Percentiles rank a stretch among this genome's conserved stretches.
phyloP scores from a whole-genome alignment of 2,113 vertebrate genomes.

The Lamprologus callipterus region DNA sequence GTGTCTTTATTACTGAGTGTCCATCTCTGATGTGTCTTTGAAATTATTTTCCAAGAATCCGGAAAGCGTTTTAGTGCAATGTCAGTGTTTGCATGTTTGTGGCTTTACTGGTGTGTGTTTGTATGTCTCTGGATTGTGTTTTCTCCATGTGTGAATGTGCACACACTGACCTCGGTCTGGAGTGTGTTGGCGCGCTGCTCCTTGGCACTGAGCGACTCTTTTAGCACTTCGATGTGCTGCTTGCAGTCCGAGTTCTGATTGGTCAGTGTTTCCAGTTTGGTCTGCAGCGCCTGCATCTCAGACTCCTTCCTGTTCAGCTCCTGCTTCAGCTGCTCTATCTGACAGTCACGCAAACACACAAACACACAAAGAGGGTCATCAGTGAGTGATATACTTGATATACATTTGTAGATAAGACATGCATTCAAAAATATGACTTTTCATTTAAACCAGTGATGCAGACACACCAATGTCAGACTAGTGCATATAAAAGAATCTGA shows the following conservation, averaged over 20 bases:
- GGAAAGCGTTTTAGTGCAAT: background rate
- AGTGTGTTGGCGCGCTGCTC: slow-evolving; percentile 93
- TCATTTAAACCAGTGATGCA: background rate
- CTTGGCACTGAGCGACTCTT: slow-evolving; percentile 96
- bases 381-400: background rate
- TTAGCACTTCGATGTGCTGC: slow-evolving; percentile 98
- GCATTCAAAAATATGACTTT: background rate
- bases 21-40: background rate
- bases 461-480: background rate
- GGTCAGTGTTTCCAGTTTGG: slow-evolving; percentile 94
- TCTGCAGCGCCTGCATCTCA: slow-evolving; percentile 97
- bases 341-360: background rate
- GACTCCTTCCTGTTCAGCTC: slow-evolving; percentile 95
- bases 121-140: background rate
- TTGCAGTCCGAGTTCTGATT: slow-evolving; percentile 99
- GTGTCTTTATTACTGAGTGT: background rate
- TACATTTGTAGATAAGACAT: background rate
- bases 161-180: slow-evolving; percentile 87
- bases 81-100: background rate
- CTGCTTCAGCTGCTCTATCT: slow-evolving; percentile 95
- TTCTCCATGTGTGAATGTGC: background rate
- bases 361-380: background rate
- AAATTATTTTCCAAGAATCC: background rate
- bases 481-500: background rate
- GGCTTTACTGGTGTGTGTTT: background rate